These are phyloP conservation scores for Tupaia tana DNA, from an alignment of 2,113 vertebrate genomes.

Conservation along the genomic window DNA sequence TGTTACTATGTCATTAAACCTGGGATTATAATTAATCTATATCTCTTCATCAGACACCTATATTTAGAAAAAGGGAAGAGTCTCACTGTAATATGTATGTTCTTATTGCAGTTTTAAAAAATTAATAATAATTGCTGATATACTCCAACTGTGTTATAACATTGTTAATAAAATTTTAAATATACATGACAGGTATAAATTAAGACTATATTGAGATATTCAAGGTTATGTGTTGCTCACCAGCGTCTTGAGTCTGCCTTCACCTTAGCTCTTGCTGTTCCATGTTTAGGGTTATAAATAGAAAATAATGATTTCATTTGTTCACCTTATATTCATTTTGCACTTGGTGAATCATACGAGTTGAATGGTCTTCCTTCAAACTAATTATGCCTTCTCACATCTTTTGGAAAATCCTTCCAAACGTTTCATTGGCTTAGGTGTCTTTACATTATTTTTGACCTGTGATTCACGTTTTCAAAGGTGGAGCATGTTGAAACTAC, in stretches of 20 bases:
- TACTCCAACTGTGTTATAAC: neutral
- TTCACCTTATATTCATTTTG: neutral
- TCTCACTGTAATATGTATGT: neutral
- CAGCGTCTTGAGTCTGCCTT: neutral
- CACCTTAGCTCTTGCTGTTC: neutral
- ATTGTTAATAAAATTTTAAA: neutral
- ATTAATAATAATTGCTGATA: neutral
- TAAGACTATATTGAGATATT: neutral
- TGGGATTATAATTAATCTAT: neutral
- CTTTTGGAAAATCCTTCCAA: neutral
- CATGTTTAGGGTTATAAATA: neutral
- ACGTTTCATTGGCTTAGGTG: neutral
- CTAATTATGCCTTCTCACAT: neutral
- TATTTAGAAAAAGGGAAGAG: neutral
- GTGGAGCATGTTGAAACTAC: neutral
- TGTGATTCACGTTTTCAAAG: neutral
- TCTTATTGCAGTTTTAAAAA: neutral
- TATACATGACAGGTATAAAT: neutral
- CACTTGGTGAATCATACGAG: neutral
- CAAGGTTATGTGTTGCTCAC: neutral
- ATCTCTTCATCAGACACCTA: neutral
- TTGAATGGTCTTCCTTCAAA: conserved; percentile 1
- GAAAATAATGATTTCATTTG: neutral
- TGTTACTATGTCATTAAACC: neutral
- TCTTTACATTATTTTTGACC: neutral